A percentile compares a stretch with the other conserved stretches of the same genome.
Conservation (phyloP, 2,797 vertebrate species). For the Threskiornis aethiopicus region DNA sequence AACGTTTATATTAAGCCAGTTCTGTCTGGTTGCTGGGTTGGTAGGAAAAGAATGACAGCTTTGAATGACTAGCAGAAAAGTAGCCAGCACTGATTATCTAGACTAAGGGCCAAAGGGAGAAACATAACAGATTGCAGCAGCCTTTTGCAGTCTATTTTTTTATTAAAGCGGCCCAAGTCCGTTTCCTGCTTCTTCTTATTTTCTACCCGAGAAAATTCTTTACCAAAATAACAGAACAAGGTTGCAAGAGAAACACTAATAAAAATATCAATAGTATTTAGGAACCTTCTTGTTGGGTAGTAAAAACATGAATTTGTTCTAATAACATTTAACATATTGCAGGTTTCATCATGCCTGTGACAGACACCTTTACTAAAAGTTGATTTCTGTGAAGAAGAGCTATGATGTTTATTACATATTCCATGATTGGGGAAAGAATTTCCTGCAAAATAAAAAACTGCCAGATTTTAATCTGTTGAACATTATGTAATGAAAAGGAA, state of each 20-base stretch:
- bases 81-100: neutral
- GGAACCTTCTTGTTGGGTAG: neutral
- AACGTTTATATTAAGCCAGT: neutral
- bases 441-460: neutral
- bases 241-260: neutral
- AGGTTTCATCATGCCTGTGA: neutral
- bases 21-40: neutral
- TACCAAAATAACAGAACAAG: neutral
- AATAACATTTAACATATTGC: neutral
- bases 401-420: neutral
- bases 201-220: neutral
- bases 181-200: neutral
- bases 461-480: neutral
- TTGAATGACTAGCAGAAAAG: neutral
- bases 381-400: neutral
- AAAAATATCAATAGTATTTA: neutral
- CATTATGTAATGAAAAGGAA: neutral
- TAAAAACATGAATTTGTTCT: neutral
- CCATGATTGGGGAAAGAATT: neutral
- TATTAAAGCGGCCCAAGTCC: neutral
- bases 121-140: neutral
- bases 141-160: neutral
- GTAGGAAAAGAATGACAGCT: neutral
- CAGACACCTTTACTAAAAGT: neutral
- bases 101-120: neutral